These are phyloP conservation scores for Homarus americanus DNA, from an alignment of 1,140 invertebrate genomes.

Conservation along the genomic window DNA sequence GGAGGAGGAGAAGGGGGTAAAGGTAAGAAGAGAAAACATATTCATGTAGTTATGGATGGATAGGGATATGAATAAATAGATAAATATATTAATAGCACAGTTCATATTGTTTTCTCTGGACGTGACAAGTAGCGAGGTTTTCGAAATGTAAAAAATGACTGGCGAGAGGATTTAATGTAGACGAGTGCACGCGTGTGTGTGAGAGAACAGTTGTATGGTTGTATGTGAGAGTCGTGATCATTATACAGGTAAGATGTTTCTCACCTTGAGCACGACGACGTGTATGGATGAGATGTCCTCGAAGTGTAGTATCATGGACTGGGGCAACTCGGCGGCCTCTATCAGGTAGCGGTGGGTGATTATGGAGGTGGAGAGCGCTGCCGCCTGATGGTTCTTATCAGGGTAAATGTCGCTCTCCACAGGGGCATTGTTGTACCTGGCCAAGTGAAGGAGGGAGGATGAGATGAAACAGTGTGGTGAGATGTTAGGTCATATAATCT, in stretches of 20 bases:
- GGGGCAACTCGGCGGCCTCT: constrained; percentile 48
- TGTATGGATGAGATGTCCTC: constrained; percentile 72
- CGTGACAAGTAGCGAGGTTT: too few relatives aligned
- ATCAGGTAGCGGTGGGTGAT: constrained; percentile 68
- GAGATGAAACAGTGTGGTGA: too few relatives aligned
- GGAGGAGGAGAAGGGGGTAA: neutral
- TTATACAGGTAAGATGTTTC: too few relatives aligned
- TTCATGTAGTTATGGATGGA: neutral
- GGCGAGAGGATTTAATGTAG: too few relatives aligned
- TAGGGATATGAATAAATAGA: neutral
- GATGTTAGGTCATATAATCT: too few relatives aligned
- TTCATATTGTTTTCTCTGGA: too few relatives aligned
- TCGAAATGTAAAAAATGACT: too few relatives aligned
- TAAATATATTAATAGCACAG: too few relatives aligned
- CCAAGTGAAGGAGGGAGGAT: neutral
- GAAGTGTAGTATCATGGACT: constrained; percentile 73
- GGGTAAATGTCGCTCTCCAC: constrained; percentile 60
- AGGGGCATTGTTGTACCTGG: constrained; percentile 69
- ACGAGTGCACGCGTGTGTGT: too few relatives aligned
- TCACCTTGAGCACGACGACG: constrained; percentile 65
- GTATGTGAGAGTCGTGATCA: too few relatives aligned
- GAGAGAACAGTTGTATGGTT: too few relatives aligned
- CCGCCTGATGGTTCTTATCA: constrained; percentile 68
- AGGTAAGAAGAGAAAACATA: neutral
- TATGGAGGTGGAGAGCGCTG: constrained; percentile 66